These are phyloP conservation scores for Silurus asotus DNA, from an alignment of 2,113 vertebrate genomes.

Conservation along the genomic window DNA sequence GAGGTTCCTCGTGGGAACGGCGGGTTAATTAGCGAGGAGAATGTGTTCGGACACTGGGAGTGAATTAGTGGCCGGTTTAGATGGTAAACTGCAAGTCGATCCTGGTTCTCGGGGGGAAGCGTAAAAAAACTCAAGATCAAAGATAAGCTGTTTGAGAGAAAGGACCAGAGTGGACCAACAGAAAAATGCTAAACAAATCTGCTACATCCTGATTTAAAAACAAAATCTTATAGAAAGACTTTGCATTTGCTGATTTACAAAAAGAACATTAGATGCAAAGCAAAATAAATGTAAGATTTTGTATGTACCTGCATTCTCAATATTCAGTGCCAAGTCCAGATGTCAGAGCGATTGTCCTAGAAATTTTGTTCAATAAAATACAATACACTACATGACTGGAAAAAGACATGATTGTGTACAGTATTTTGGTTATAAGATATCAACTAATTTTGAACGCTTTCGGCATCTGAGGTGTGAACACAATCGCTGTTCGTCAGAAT, in stretches of 20 bases:
- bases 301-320: background rate
- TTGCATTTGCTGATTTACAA: background rate
- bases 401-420: background rate
- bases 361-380: too few relatives aligned
- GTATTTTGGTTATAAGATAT: background rate
- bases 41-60: conserved; percentile 44
- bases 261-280: background rate
- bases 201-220: background rate
- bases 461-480: background rate
- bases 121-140: background rate
- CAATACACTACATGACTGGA: background rate
- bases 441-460: background rate
- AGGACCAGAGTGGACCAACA: background rate
- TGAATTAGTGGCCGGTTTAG: conserved; percentile 49
- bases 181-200: background rate
- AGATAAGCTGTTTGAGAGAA: conserved; percentile 23
- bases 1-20: conserved; percentile 56
- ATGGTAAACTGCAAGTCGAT: conserved; percentile 47
- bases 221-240: background rate
- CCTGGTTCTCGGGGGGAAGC: conserved; percentile 44
- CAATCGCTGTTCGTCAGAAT: background rate
- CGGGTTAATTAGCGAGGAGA: conserved; percentile 61
- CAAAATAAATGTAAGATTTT: background rate
- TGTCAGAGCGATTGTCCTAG: background rate
- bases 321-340: background rate